These are phyloP conservation scores for Apocrypta bakeri DNA, from an alignment of 1,140 invertebrate genomes.

Conservation along the genomic window DNA sequence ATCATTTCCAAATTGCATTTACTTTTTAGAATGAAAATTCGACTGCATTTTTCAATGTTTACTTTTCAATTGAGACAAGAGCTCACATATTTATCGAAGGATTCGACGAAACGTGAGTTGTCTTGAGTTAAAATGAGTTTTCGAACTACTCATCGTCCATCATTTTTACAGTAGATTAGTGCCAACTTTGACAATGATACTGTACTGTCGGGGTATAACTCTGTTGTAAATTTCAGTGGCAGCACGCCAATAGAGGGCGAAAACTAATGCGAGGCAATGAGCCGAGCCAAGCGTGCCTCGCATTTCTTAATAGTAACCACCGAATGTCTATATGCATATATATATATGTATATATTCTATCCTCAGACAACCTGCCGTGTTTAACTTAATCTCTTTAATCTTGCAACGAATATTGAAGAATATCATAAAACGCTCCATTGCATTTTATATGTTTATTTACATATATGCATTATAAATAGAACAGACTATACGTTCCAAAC, in stretches of 20 bases:
- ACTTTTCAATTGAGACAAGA: slow-evolving; percentile 48
- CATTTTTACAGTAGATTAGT: background rate
- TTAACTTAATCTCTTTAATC: slow-evolving; percentile 1
- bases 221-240: slow-evolving; percentile 11
- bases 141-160: too few species aligned
- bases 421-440: too few species aligned
- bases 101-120: too few species aligned
- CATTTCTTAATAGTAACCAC: slow-evolving; percentile 54
- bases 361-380: slow-evolving; percentile 5
- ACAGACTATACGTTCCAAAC: too few species aligned
- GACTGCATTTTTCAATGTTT: slow-evolving; percentile 26
- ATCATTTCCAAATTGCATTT: too few species aligned
- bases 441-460: too few species aligned
- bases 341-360: background rate
- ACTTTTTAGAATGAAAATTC: too few species aligned
- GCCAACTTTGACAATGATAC: background rate
- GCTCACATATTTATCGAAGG: slow-evolving; percentile 30
- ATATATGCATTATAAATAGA: too few species aligned
- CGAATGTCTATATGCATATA: background rate
- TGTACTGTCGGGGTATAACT: too few species aligned
- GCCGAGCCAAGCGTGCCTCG: slow-evolving; percentile 65
- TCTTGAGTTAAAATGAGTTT: too few species aligned
- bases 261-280: slow-evolving; percentile 64
- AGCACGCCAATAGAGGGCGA: slow-evolving; percentile 14
- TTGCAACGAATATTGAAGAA: too few species aligned